These are phyloP conservation scores for Scaptomyza reducta DNA, from an alignment of 2,888 invertebrate genomes.

Conservation along the genomic window DNA sequence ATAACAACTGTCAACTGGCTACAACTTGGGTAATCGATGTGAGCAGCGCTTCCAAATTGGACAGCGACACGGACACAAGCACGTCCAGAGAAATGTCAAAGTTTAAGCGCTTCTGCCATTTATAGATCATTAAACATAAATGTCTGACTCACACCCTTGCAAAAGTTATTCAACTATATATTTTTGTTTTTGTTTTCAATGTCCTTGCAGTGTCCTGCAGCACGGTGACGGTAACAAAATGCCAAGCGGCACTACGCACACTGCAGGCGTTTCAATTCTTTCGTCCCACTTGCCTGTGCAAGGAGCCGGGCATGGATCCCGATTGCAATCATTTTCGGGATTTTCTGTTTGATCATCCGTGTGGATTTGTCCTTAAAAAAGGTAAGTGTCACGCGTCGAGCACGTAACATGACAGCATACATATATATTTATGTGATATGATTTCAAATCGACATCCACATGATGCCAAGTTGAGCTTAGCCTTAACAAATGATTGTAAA, in stretches of 20 bases:
- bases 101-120: conserved; percentile 74
- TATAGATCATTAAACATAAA: conserved; percentile 73
- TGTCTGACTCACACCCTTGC: conserved; percentile 4
- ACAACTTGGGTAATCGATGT: conserved; percentile 64
- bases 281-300: conserved; percentile 96
- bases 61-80: conserved; percentile 25
- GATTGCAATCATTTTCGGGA: conserved; percentile 97
- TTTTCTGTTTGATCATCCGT: conserved; percentile 96
- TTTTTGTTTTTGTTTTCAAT: conserved; percentile 23
- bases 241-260: conserved; percentile 94
- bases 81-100: conserved; percentile 60
- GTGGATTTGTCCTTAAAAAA: conserved; percentile 95
- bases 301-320: conserved; percentile 94
- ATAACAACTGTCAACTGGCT: conserved; percentile 75
- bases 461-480: not conserved
- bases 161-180: conserved; percentile 9
- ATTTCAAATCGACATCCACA: not conserved
- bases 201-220: conserved; percentile 93
- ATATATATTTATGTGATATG: conserved; percentile 1
- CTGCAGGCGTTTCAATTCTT: conserved; percentile 96
- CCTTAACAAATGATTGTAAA: not conserved
- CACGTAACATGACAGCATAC: not conserved
- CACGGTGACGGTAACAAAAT: conserved; percentile 96
- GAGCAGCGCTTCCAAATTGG: conserved; percentile 53
- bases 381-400: conserved; percentile 85